Evolutionary conservation across 2,888 invertebrate species (phyloP).

Genomic region (Sinodicranocentrus sp.): DNA sequence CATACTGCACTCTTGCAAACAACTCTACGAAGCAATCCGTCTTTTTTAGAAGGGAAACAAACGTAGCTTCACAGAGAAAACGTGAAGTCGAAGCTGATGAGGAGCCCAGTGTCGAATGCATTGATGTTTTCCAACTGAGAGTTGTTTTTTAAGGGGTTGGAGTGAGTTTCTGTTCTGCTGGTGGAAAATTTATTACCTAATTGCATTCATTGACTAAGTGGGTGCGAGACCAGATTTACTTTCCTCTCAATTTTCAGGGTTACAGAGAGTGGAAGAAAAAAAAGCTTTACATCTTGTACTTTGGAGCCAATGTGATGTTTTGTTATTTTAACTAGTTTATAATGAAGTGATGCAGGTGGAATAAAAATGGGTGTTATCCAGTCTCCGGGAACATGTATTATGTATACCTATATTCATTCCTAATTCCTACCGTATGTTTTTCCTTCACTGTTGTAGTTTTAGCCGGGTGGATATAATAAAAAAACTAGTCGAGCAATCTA

Average conservation of each 20-base stretch:
- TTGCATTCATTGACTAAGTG: constrained; percentile 72
- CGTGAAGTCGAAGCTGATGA: too few species aligned
- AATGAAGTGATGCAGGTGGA: constrained; percentile 33
- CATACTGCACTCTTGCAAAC: not conserved
- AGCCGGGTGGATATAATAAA: too few species aligned
- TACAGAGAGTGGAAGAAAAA: constrained; percentile 5
- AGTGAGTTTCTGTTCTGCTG: constrained; percentile 31
- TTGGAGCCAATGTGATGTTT: constrained; percentile 36
- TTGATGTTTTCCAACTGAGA: not conserved
- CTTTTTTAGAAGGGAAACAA: not conserved
- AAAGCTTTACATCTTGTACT: not conserved
- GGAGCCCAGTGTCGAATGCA: too few species aligned
- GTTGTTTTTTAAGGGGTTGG: constrained; percentile 56
- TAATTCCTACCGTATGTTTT: too few species aligned
- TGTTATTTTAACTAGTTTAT: constrained; percentile 26
- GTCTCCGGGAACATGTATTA: not conserved
- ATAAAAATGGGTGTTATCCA: constrained; percentile 35
- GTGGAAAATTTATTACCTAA: constrained; percentile 72
- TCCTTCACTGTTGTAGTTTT: too few species aligned
- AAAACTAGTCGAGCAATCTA: too few species aligned
- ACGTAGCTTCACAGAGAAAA: too few species aligned
- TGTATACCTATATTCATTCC: too few species aligned
- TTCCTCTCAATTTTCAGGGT: constrained; percentile 32
- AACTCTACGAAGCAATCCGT: not conserved
- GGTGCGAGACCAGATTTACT: constrained; percentile 68